phyloP scores from a whole-genome alignment of 2,797 vertebrate genomes.

The Apogon hyalosoma region DNA sequence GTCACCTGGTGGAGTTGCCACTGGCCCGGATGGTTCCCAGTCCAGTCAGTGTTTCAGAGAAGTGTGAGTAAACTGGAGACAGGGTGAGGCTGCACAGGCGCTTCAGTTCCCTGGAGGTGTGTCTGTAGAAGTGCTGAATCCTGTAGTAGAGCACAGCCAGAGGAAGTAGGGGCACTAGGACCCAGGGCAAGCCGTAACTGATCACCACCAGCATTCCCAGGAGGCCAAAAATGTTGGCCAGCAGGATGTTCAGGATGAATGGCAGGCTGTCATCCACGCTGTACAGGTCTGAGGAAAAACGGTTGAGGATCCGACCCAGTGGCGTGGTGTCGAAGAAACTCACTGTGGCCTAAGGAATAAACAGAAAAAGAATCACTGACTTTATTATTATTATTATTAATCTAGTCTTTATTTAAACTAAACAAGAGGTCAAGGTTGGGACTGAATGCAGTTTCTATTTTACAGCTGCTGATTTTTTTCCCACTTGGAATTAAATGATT shows the following conservation, averaged over 20 bases:
- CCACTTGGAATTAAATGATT: too few species aligned
- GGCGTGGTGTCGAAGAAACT: constrained; percentile 94
- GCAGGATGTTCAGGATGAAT: constrained; percentile 93
- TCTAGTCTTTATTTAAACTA: too few species aligned
- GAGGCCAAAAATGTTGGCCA: constrained; percentile 88
- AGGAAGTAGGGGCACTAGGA: constrained; percentile 87
- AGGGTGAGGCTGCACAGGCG: constrained; percentile 92
- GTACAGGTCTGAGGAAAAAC: constrained; percentile 95
- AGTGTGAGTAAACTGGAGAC: constrained; percentile 95
- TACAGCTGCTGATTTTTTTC: too few species aligned
- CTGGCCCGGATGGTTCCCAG: constrained; percentile 90
- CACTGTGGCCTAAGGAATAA: constrained; percentile 85
- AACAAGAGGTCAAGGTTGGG: too few species aligned
- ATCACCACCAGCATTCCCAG: constrained; percentile 92
- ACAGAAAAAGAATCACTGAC: not conserved
- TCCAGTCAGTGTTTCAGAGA: constrained; percentile 93
- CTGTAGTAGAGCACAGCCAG: constrained; percentile 87
- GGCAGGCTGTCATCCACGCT: constrained; percentile 92
- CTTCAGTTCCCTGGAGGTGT: constrained; percentile 93
- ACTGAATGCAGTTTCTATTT: too few species aligned
- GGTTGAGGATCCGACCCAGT: constrained; percentile 91
- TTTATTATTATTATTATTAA: too few species aligned
- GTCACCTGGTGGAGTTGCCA: constrained; percentile 86
- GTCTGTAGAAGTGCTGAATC: constrained; percentile 90
- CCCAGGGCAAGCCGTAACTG: constrained; percentile 91